Conservation (phyloP, 2,797 vertebrate species). For the Mionectes olivaceus region DNA sequence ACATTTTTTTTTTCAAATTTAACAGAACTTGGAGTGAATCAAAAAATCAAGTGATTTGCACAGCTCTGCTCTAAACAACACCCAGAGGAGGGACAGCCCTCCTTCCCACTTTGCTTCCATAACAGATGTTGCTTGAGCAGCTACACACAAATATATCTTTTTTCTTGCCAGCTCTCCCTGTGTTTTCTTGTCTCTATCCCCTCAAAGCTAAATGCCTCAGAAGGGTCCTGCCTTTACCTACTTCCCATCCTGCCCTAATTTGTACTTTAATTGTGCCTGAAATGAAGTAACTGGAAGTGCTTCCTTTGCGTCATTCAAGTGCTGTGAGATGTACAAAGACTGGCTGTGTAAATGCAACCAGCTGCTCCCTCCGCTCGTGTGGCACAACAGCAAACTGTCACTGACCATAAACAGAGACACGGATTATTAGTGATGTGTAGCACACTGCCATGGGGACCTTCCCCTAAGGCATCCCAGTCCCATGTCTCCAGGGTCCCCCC, state of each 20-base stretch:
- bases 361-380: not conserved
- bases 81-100: conserved; percentile 16
- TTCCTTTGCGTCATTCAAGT: conserved; percentile 8
- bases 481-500: not conserved
- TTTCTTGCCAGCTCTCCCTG: not conserved
- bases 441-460: conserved; percentile 22
- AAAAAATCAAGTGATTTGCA: conserved; percentile 56
- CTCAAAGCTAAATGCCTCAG: not conserved
- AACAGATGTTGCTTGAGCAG: conserved; percentile 46
- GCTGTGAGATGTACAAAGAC: not conserved
- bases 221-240: not conserved
- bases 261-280: not conserved
- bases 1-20: not conserved
- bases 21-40: conserved; percentile 46
- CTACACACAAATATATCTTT: not conserved
- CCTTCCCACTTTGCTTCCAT: conserved; percentile 16
- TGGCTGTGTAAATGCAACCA: not conserved
- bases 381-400: conserved; percentile 38
- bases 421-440: not conserved
- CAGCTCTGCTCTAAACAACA: conserved; percentile 30
- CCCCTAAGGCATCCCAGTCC: not conserved
- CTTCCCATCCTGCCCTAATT: not conserved
- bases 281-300: conserved; percentile 9
- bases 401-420: conserved; percentile 1
- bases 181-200: not conserved